A percentile compares a stretch with the other conserved stretches of the same genome.
Evolutionary conservation across 1,140 invertebrate genomes (phyloP).

Genomic region (Lordiphosa clarofinis): DNA sequence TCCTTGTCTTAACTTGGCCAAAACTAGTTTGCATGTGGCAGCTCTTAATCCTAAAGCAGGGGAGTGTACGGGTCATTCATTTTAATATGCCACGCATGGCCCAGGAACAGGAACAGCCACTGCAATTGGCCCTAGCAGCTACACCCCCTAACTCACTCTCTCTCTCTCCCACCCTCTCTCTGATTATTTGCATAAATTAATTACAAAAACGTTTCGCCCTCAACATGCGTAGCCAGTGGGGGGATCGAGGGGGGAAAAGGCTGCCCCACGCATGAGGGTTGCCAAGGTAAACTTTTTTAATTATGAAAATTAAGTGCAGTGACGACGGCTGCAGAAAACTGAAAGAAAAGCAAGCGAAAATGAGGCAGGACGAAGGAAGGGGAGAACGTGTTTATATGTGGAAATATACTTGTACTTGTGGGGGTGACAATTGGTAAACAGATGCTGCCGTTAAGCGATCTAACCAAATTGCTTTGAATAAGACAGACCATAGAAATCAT

Average conservation of each 20-base stretch:
- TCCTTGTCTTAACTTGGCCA: conserved; percentile 53
- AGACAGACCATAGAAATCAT: too few species aligned
- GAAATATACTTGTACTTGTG: too few species aligned
- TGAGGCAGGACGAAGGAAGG: too few species aligned
- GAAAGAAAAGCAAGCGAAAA: too few species aligned
- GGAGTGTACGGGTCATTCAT: conserved; percentile 63
- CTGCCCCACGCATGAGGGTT: conserved; percentile 32
- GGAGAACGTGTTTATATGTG: too few species aligned
- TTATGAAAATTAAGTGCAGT: conserved; percentile 74
- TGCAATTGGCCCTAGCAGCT: conserved; percentile 56
- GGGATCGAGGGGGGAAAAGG: not conserved
- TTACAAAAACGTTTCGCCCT: conserved; percentile 64
- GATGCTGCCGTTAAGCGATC: too few species aligned
- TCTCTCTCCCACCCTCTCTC: not conserved
- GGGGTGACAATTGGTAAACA: too few species aligned
- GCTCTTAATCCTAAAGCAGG: conserved; percentile 52
- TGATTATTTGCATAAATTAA: conserved; percentile 76
- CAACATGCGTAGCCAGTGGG: conserved; percentile 49
- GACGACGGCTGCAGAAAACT: conserved; percentile 45
- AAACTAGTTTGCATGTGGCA: conserved; percentile 35
- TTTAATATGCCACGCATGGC: conserved; percentile 55
- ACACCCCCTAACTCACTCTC: conserved; percentile 11
- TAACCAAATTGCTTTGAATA: too few species aligned
- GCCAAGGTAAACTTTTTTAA: conserved; percentile 74
- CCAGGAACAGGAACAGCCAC: conserved; percentile 32